Base-by-base conservation (phyloP, 64 coral and sea anemone genomes). In the Stichodactyla mertensii region DNA sequence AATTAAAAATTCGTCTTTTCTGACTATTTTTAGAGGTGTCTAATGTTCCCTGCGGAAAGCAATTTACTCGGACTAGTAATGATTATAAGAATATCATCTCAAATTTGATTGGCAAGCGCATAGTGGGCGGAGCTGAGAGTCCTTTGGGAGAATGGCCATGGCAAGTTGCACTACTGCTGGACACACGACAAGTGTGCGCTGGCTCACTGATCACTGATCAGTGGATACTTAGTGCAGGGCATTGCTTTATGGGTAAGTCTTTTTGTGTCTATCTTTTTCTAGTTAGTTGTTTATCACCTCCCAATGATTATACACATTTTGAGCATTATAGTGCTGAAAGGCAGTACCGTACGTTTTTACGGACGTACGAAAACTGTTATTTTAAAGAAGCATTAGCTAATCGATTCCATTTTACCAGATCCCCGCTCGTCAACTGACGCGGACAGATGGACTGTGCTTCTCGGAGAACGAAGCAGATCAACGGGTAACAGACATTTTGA, bases 151-250 rank as follows among this genome's bases (percentile, higher is more conserved):
- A 85, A 24, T 95, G 94, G 94, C 94, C 94, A 10, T 95, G 94
- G 94, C 94, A 95, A 51, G 94, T 90, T 52, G 90, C 94, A 13
- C 71, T 95, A 57, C 82, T 95, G 55, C 87, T 95, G 83, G 89
- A 95, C 77, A 67, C 83, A 4, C 54, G 66, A 16, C 94, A 92
- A 83, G 88, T 79, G 64, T 95, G 94, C 51, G 94, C 83, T 10
- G 94, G 94, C 67, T 95, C 94, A 85, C 87, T 95, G 19, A 92
- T 95, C 13, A 26, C 52, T 22, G 45, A 77, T 16, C 56, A 87
- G 15, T 95, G 94, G 94, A 31, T 95, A 16, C 55, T 95, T 54
- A 92, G 89, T 45, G 90, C 94, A 1, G 85, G 87, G 23, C 94
- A 95, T 77, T 95, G 94, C 55, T 95, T 95, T 45, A 87, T 55